Evolutionary conservation across 2,113 vertebrate species (phyloP), one percentile per base, ranked within the genome.

Genomic region (Amblyopsis rosae): DNA sequence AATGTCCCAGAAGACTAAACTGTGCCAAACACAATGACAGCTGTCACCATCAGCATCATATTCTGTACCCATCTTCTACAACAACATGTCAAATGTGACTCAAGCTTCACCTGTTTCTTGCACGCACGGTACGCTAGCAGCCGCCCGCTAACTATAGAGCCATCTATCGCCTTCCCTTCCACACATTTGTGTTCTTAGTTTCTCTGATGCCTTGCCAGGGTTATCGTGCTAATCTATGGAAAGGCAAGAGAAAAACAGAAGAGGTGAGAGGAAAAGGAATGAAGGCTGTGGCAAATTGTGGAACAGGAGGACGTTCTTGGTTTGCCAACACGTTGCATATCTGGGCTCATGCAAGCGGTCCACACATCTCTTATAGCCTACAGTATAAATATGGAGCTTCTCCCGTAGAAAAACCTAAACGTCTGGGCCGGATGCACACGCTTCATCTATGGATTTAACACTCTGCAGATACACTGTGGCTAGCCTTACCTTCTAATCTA

Each of bases 171-270:
- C 46, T 72, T 47, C 16, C 59, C 48, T 62, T 76, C 82, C 75
- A 62, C 70, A 63, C 59, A 73, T 86, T 86, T 81, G 53, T 61
- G 11, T 47, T 47, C 16, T 19, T n/a, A 8, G 8, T 17, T 32
- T 50, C 61, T 88, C 70, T 83, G 73, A 89, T 83, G 86, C 80
- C 72, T 75, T 83, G 77, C 80, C 80, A 86, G 77, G 81, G 87
- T 75, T 83, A 83, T 88, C 66, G 71, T 83, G 85, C 84, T 83
- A 90, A 89, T 89, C 84, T 83, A 79, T 66, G 69, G 67, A 67
- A 79, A 51, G 64, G 60, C 68, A 80, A 68, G 66, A 77, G 63
- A 76, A 82, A 9, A 46, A 45, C 33, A 60, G 59, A 41, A 58
- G 35, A 45, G 35, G n/a, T n/a, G 12, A 26, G 35, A 46, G 63